Evolutionary conservation across 2,888 invertebrate species (phyloP), one percentile per base, ranked within the genome.

Genomic region (Oscheius onirici): DNA sequence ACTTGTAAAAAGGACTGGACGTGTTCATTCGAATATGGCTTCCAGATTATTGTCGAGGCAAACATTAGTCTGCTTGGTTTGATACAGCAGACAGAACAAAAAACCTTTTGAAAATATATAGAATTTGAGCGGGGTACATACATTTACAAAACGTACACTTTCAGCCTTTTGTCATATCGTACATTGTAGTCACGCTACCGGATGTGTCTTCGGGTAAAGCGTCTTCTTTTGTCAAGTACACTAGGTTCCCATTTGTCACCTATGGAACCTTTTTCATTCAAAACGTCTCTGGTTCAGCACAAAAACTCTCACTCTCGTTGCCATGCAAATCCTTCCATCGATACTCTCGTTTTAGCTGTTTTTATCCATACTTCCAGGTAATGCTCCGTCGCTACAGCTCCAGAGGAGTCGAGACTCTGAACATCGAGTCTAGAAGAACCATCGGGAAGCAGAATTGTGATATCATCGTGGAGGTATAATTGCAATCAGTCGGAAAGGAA

Each of bases 301-400:
- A 8, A 43, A 11, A 8, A 11, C 51, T 51, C 20, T 51, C 51
- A 5, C 6, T 46, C 11, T 20, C 20, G 22, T 51, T 24, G 51
- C 20, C 51, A 24, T 51, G 51, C 11, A 51, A 51, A 51, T 20
- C 24, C 22, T 22, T 13, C 43, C 43, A 43, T 43, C 20, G 3
- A 3, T 46, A 20, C 24, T 20, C 51, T 24, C 24, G 10, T 2
- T 24, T 20, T 20, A 10, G 17, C 2, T 17, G 17, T 51, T 22
- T 2, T 20, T 1, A 2, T 34, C 57, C 28, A 13, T 57, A 10
- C 43, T 3, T 24, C 17, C 20, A 11, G 24, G 34, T 34, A 52
- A 80, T 80, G 80, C 61, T 80, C 15, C 71, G 80, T 28, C 52
- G 80, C 43, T 80, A 80, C 66, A 80, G 73, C 57, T 77, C 80